Evolutionary conservation across 1,140 invertebrate species (phyloP).

Genomic region (Daktulosphaira vitifoliae): DNA sequence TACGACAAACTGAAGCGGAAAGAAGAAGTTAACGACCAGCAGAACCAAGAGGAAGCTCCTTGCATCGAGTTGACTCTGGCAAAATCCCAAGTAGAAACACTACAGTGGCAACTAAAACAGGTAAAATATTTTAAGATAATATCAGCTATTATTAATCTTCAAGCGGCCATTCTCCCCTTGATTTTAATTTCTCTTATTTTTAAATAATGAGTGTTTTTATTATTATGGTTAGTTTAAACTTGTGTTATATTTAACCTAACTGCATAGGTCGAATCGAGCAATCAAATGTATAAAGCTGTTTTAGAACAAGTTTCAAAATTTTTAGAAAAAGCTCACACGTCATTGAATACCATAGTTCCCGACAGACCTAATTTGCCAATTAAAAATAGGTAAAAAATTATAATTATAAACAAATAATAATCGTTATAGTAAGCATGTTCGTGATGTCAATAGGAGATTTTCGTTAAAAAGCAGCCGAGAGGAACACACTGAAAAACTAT

Average conservation of each 20-base stretch:
- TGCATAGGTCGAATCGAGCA: conserved; percentile 64
- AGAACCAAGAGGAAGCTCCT: neutral
- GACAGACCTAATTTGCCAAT: conserved; percentile 20
- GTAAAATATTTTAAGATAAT: conserved; percentile 51
- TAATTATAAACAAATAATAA: too few relatives aligned
- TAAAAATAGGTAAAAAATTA: conserved; percentile 15
- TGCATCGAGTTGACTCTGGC: conserved; percentile 54
- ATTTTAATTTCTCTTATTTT: too few relatives aligned
- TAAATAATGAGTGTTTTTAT: too few relatives aligned
- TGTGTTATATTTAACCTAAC: too few relatives aligned
- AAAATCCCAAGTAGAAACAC: conserved; percentile 62
- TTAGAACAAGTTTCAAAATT: conserved; percentile 68
- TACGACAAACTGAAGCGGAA: conserved; percentile 46
- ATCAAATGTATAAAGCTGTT: conserved; percentile 67
- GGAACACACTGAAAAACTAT: conserved; percentile 54
- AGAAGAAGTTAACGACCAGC: conserved; percentile 38
- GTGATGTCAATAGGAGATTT: conserved; percentile 38
- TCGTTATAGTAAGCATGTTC: too few relatives aligned
- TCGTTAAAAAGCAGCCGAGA: conserved; percentile 42
- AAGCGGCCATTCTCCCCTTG: too few relatives aligned
- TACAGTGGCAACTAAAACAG: conserved; percentile 73
- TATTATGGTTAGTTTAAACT: too few relatives aligned
- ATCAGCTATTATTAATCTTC: too few relatives aligned
- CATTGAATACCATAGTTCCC: conserved; percentile 47
- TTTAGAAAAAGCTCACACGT: conserved; percentile 60